These are phyloP conservation scores for Echinometra lucunter DNA, from an alignment of 53 echinoderm and acorn worm genomes.

Conservation along the genomic window DNA sequence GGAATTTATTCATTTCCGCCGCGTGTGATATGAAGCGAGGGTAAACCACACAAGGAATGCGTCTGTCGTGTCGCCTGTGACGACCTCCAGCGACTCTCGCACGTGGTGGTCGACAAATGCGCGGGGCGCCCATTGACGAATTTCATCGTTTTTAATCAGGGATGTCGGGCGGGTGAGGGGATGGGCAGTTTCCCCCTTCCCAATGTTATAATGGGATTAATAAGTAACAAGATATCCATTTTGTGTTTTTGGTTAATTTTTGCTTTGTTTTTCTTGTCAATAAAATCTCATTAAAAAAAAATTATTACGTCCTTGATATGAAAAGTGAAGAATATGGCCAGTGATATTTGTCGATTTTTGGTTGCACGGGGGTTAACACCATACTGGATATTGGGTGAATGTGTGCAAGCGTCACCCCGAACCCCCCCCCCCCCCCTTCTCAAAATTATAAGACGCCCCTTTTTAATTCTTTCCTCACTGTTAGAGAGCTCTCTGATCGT, in stretches of 20 bases:
- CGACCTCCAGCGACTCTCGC: background rate
- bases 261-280: background rate
- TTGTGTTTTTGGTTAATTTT: background rate
- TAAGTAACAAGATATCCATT: background rate
- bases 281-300: background rate
- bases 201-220: background rate
- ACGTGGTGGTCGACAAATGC: constrained; percentile 45
- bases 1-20: constrained; percentile 60
- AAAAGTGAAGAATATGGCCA: too few relatives aligned
- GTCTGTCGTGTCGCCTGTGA: constrained; percentile 23
- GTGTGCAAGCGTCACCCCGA: too few relatives aligned
- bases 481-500: background rate
- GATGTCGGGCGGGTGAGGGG: background rate
- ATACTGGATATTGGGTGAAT: too few relatives aligned
- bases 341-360: too few relatives aligned
- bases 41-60: constrained; percentile 10
- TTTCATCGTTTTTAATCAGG: background rate
- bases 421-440: background rate
- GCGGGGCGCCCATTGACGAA: background rate
- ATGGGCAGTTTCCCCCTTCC: background rate
- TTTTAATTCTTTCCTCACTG: background rate
- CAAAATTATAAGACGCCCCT: background rate
- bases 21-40: background rate
- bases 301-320: too few relatives aligned
- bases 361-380: too few relatives aligned